Conservation (phyloP, 2,888 invertebrate genomes). For the Callimorpha dominula region DNA sequence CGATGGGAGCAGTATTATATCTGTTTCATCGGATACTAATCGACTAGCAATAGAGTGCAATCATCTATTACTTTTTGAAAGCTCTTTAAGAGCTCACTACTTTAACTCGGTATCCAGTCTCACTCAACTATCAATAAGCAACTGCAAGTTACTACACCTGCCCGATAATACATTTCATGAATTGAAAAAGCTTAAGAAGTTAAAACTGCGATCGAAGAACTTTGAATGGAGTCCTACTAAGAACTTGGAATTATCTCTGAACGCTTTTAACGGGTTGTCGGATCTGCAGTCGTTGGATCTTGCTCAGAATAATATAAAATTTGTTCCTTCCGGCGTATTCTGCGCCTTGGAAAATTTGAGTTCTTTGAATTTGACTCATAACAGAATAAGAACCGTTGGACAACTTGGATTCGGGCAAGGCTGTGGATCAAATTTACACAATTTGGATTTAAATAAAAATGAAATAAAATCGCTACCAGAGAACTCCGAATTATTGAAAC, state of each 20-base stretch:
- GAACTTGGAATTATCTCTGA: slow-evolving; percentile 90
- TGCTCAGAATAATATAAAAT: slow-evolving; percentile 93
- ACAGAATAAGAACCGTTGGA: slow-evolving; percentile 92
- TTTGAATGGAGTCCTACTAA: slow-evolving; percentile 92
- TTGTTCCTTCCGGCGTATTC: slow-evolving; percentile 92
- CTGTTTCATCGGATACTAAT: slow-evolving; percentile 89
- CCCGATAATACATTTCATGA: slow-evolving; percentile 93
- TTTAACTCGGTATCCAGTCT: slow-evolving; percentile 91
- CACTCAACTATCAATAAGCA: slow-evolving; percentile 91
- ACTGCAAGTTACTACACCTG: slow-evolving; percentile 93
- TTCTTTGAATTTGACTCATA: slow-evolving; percentile 94
- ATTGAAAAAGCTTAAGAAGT: slow-evolving; percentile 91
- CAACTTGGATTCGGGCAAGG: slow-evolving; percentile 90
- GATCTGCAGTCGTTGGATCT: slow-evolving; percentile 93
- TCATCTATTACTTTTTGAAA: slow-evolving; percentile 92
- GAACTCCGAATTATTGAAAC: slow-evolving; percentile 90
- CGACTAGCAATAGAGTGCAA: slow-evolving; percentile 92
- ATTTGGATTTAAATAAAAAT: slow-evolving; percentile 93
- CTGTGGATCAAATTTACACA: slow-evolving; percentile 90
- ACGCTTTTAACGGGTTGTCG: slow-evolving; percentile 91
- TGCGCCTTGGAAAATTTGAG: slow-evolving; percentile 93
- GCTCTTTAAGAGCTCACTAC: slow-evolving; percentile 90
- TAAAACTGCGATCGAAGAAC: slow-evolving; percentile 93
- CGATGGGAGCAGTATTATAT: slow-evolving; percentile 88
- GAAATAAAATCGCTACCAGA: slow-evolving; percentile 91